Conservation (phyloP, 2,113 vertebrate genomes). For the Excalfactoria chinensis region DNA sequence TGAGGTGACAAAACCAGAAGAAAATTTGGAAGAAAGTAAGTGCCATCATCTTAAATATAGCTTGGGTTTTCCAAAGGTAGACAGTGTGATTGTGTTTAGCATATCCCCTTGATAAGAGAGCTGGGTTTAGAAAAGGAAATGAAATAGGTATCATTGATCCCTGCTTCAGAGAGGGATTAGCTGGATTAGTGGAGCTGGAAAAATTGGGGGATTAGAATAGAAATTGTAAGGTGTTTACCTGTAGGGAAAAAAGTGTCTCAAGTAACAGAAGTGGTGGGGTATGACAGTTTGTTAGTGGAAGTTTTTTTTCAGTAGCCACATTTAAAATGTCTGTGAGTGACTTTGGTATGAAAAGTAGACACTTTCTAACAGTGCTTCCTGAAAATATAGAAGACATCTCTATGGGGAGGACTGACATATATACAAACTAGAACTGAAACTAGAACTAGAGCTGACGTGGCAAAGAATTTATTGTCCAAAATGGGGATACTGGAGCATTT, state of each 20-base stretch:
- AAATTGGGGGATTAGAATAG: not conserved
- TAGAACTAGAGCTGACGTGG: not conserved
- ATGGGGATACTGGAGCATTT: not conserved
- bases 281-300: not conserved
- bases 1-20: not conserved
- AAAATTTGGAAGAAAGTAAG: not conserved
- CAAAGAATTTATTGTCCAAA: not conserved
- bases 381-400: accelerated
- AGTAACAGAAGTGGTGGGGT: not conserved
- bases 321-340: not conserved
- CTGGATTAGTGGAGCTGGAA: not conserved
- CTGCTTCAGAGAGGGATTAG: slow-evolving; percentile 51
- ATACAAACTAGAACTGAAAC: no score
- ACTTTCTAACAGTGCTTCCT: not conserved
- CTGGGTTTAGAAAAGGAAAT: slow-evolving; percentile 6
- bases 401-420: accelerated
- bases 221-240: slow-evolving; percentile 26
- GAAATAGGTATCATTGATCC: slow-evolving; percentile 9
- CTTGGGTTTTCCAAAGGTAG: not conserved
- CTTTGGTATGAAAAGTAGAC: not conserved
- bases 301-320: not conserved
- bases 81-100: slow-evolving; percentile 8
- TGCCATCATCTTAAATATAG: not conserved
- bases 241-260: not conserved
- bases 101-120: slow-evolving; percentile 28